A percentile compares a stretch with the other conserved stretches of the same genome.
Conservation (phyloP, 1,140 invertebrate genomes). For the Papilio polytes region DNA sequence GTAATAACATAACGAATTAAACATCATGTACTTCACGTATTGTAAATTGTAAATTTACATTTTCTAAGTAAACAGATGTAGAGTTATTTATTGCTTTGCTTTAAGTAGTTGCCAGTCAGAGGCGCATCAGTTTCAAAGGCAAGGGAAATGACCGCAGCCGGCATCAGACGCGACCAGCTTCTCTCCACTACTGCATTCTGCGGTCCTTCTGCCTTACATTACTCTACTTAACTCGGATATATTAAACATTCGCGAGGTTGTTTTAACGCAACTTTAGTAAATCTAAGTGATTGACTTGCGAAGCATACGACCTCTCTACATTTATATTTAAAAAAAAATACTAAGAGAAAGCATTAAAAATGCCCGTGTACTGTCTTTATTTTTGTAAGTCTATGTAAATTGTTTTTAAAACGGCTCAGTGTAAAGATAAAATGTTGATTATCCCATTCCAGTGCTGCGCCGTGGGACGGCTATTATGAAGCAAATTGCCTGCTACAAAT, state of each 20-base stretch:
- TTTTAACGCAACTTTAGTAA: neutral
- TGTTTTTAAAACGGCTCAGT: neutral
- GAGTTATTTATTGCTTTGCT: neutral
- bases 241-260: slow-evolving; percentile 3
- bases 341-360: neutral
- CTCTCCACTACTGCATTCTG: neutral
- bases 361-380: neutral
- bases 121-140: slow-evolving; percentile 2
- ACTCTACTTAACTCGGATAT: neutral
- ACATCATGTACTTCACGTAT: neutral
- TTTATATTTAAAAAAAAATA: neutral
- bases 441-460: neutral
- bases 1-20: too few species aligned
- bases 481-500: slow-evolving; percentile 33
- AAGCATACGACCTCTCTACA: neutral
- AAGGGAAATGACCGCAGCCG: slow-evolving; percentile 14
- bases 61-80: neutral
- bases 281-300: neutral
- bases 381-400: neutral
- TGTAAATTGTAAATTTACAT: neutral
- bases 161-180: neutral
- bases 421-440: slow-evolving; percentile 1
- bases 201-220: neutral
- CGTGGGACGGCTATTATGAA: slow-evolving; percentile 27
- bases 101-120: neutral